phyloP scores from a whole-genome alignment of 2,797 vertebrate species.

The Propithecus perrieri region DNA sequence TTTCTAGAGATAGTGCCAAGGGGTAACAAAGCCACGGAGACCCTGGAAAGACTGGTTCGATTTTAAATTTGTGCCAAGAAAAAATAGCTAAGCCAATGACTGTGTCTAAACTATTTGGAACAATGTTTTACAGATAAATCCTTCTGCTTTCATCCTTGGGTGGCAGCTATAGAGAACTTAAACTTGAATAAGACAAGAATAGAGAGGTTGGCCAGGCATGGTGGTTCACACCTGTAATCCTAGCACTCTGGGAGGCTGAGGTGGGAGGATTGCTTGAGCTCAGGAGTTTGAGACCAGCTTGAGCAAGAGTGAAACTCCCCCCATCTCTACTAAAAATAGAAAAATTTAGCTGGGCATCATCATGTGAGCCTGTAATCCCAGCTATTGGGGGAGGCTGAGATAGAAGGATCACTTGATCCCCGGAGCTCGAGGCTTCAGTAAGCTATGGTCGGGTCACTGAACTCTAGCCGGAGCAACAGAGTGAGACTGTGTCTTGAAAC shows the following conservation, averaged over 20 bases:
- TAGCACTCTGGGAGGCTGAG: neutral
- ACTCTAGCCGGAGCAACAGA: neutral
- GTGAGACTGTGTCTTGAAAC: neutral
- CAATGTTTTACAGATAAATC: conserved; percentile 1
- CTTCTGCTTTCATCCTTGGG: neutral
- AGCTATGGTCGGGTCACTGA: too few relatives aligned
- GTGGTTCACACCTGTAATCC: neutral
- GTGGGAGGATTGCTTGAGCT: neutral
- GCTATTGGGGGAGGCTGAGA: too few relatives aligned
- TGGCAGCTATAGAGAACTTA: neutral
- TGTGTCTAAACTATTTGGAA: neutral
- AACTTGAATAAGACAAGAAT: neutral
- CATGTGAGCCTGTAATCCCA: too few relatives aligned
- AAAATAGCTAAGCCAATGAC: neutral
- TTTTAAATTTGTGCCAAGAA: conserved; percentile 20
- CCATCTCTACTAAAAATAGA: too few relatives aligned
- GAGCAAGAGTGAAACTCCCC: neutral
- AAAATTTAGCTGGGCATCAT: too few relatives aligned
- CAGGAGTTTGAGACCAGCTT: neutral
- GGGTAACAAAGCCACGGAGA: neutral
- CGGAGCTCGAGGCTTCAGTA: too few relatives aligned
- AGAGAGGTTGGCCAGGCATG: neutral
- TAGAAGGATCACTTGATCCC: too few relatives aligned
- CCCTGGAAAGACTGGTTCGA: neutral
- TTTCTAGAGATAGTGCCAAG: conserved; percentile 24